Conservation (phyloP, 1,140 invertebrate species). For the Bombus confusus region DNA sequence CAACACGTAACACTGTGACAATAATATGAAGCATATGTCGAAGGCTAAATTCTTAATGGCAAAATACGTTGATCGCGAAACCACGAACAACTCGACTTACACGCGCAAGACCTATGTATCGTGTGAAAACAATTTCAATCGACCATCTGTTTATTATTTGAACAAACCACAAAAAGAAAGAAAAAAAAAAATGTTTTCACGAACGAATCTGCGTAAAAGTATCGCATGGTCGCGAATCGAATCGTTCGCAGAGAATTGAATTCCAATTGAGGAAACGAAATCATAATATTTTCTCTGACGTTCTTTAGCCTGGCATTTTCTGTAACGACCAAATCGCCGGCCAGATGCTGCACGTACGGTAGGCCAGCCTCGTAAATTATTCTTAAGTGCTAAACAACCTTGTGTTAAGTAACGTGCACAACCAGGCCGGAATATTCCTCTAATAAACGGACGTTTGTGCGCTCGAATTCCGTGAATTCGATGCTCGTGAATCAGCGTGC, state of each 20-base stretch:
- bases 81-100: not conserved
- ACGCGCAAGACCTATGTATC: too few relatives aligned
- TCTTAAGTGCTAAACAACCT: constrained; percentile 47
- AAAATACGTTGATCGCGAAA: not conserved
- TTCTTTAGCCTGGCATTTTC: constrained; percentile 24
- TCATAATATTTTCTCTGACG: constrained; percentile 10
- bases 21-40: constrained; percentile 30
- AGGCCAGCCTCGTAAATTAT: constrained; percentile 44
- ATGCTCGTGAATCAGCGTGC: constrained; percentile 29
- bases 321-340: constrained; percentile 12
- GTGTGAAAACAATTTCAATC: not conserved
- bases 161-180: not conserved
- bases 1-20: constrained; percentile 17
- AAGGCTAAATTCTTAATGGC: constrained; percentile 27
- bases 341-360: constrained; percentile 35
- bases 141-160: not conserved
- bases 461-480: constrained; percentile 43
- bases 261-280: constrained; percentile 16
- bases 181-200: not conserved
- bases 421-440: constrained; percentile 26
- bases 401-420: constrained; percentile 44
- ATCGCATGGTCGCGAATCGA: not conserved
- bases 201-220: too few relatives aligned
- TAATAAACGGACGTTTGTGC: constrained; percentile 37
- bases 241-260: not conserved